phyloP scores from a whole-genome alignment of 2,113 vertebrate genomes.

The Castor canadensis region DNA sequence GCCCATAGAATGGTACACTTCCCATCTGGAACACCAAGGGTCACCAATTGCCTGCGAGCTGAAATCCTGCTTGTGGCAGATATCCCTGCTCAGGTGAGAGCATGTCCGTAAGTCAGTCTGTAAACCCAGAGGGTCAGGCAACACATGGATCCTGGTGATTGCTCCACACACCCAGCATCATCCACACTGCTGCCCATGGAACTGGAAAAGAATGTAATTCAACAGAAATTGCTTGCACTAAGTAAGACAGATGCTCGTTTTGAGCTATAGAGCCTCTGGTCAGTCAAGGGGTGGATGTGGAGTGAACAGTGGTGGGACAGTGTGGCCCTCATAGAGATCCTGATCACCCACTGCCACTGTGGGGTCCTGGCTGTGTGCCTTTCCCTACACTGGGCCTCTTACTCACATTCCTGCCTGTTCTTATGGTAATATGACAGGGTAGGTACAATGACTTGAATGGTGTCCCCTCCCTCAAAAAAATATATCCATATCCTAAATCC shows the following conservation, averaged over 20 bases:
- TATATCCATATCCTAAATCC: background rate
- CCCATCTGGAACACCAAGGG: background rate
- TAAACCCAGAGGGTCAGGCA: background rate
- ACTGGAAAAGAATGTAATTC: accelerated
- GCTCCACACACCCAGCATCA: accelerated
- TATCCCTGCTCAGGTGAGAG: background rate
- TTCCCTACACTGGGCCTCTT: no score
- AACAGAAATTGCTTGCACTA: background rate
- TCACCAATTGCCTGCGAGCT: background rate
- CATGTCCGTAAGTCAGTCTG: background rate
- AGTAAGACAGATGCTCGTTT: accelerated
- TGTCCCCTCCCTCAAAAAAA: background rate
- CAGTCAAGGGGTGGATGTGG: accelerated
- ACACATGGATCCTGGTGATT: background rate
- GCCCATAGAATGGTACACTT: no score
- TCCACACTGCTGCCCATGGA: background rate
- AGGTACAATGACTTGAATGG: background rate
- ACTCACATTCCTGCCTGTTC: background rate
- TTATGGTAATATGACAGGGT: background rate
- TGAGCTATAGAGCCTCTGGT: background rate
- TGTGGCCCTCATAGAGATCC: accelerated
- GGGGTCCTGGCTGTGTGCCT: background rate
- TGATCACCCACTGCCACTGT: background rate
- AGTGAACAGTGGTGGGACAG: accelerated
- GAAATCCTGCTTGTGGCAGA: accelerated